A percentile compares a stretch with the other conserved stretches of the same genome.
Conservation (phyloP, 2,113 vertebrate genomes). For the Callionymus lyra region DNA sequence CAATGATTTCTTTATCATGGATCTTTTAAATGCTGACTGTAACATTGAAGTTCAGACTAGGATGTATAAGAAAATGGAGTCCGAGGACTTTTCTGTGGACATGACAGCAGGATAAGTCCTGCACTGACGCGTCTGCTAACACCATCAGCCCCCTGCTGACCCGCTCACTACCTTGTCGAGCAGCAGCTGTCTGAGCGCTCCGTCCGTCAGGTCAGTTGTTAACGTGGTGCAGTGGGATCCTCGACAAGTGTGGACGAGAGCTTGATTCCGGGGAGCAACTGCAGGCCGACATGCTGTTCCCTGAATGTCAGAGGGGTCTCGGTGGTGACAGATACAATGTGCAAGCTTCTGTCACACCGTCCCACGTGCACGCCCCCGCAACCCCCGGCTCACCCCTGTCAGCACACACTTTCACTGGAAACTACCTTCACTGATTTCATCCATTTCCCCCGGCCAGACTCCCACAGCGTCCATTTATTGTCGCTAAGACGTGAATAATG, state of each 20-base stretch:
- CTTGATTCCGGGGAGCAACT: constrained; percentile 61
- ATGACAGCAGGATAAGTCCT: constrained; percentile 13
- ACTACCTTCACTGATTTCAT: constrained; percentile 7
- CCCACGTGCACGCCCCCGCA: constrained; percentile 8
- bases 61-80: no score
- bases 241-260: constrained; percentile 49
- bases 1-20: no score
- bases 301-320: constrained; percentile 43
- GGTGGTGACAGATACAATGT: constrained; percentile 47
- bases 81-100: constrained; percentile 7
- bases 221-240: constrained; percentile 24
- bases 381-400: constrained; percentile 7
- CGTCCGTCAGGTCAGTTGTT: constrained; percentile 56
- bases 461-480: constrained; percentile 14
- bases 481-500: no score
- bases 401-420: constrained; percentile 26
- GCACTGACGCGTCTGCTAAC: constrained; percentile 38
- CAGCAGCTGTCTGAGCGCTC: constrained; percentile 53
- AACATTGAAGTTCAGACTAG: no score
- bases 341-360: constrained; percentile 21
- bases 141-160: constrained; percentile 33
- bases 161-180: constrained; percentile 36
- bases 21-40: no score
- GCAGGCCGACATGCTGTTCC: constrained; percentile 37
- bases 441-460: constrained; percentile 12